A percentile compares a stretch with the other conserved stretches of the same genome.
Evolutionary conservation across 2,888 invertebrate genomes (phyloP).

Genomic region (Bellardia bayeri): DNA sequence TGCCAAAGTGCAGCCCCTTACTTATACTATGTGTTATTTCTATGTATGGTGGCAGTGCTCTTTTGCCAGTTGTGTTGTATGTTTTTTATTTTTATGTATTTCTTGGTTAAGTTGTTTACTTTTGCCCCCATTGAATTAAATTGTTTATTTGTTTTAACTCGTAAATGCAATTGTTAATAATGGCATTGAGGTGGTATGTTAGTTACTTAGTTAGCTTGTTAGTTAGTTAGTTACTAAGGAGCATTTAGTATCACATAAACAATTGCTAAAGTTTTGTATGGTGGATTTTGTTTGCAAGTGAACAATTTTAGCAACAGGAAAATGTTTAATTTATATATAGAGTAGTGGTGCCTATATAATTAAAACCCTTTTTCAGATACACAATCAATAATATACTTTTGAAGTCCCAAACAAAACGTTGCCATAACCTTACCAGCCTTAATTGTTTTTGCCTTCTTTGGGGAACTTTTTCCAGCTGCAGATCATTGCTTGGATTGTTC

Average conservation of each 20-base stretch:
- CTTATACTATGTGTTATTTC: conserved; percentile 20
- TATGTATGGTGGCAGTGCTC: conserved; percentile 67
- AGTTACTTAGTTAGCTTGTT: not conserved
- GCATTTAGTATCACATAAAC: not conserved
- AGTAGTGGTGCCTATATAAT: no score
- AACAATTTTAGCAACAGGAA: no score
- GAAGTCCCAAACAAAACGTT: no score
- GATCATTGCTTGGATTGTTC: no score
- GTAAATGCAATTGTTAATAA: conserved; percentile 64
- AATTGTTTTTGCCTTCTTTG: no score
- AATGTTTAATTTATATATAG: no score
- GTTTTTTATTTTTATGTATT: conserved; percentile 45
- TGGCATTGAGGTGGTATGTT: conserved; percentile 59
- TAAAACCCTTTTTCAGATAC: no score
- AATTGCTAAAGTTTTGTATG: not conserved
- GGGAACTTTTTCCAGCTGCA: no score
- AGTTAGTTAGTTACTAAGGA: not conserved
- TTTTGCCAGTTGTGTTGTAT: conserved; percentile 48
- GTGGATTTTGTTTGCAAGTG: not conserved
- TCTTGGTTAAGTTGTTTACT: conserved; percentile 75
- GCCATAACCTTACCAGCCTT: no score
- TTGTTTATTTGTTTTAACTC: conserved; percentile 81
- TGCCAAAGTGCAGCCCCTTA: conserved; percentile 69
- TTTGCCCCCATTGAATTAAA: conserved; percentile 82
- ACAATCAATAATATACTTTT: no score